These are phyloP conservation scores for Xyrauchen texanus DNA, from an alignment of 2,113 vertebrate species.

Conservation along the genomic window DNA sequence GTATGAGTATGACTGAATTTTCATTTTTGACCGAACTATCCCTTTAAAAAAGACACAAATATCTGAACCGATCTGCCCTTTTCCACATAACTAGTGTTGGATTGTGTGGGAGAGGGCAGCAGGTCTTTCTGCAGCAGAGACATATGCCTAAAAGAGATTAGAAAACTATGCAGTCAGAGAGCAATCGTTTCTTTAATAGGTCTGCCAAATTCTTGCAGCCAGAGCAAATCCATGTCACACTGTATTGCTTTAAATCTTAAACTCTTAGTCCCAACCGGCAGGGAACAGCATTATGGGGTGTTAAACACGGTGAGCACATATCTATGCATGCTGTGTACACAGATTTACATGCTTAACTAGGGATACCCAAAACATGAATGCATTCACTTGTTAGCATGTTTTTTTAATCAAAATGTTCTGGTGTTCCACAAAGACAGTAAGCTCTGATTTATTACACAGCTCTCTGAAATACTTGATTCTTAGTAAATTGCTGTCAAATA, in stretches of 20 bases:
- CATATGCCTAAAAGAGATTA: constrained; percentile 51
- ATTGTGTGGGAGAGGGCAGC: constrained; percentile 42
- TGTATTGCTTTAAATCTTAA: constrained; percentile 57
- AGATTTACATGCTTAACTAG: constrained; percentile 27
- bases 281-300: constrained; percentile 11
- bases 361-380: constrained; percentile 16
- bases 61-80: constrained; percentile 1
- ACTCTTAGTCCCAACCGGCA: constrained; percentile 28
- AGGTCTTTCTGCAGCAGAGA: constrained; percentile 37
- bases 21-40: no score
- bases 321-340: neutral
- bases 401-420: neutral
- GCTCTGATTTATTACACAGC: constrained; percentile 1
- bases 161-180: constrained; percentile 48
- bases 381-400: neutral
- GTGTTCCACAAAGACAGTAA: neutral
- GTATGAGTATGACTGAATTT: no score
- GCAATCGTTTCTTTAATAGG: constrained; percentile 41
- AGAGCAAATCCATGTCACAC: constrained; percentile 56
- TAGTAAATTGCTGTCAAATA: no score
- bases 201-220: constrained; percentile 49
- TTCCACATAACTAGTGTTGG: constrained; percentile 22
- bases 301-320: constrained; percentile 2
- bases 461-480: no score
- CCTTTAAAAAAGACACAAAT: neutral